phyloP scores from a whole-genome alignment of 1,140 invertebrate genomes.

The Meteorus sp. region DNA sequence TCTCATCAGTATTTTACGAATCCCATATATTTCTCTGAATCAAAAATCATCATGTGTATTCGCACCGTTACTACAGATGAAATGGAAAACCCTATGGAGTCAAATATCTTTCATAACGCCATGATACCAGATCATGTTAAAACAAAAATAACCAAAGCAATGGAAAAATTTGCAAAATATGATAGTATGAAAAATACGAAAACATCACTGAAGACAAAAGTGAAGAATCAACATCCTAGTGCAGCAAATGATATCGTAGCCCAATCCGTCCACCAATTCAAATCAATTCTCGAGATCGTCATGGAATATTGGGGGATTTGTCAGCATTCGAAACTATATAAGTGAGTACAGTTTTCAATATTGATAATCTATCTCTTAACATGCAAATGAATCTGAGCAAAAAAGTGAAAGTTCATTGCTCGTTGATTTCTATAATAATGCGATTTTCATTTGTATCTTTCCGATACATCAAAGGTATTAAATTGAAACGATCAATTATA shows the following conservation, averaged over 20 bases:
- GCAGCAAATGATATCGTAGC: slow-evolving; percentile 35
- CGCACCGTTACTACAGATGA: slow-evolving; percentile 34
- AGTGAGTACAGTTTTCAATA: slow-evolving; percentile 22
- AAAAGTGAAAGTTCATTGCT: background rate
- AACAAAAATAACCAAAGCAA: slow-evolving; percentile 35
- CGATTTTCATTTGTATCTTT: no score
- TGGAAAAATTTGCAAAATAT: slow-evolving; percentile 49
- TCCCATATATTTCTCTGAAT: no score
- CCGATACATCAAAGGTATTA: no score
- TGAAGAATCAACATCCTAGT: slow-evolving; percentile 1
- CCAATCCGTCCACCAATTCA: slow-evolving; percentile 36
- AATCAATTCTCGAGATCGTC: slow-evolving; percentile 33
- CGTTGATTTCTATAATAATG: no score
- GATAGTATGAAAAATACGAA: slow-evolving; percentile 37
- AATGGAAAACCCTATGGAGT: background rate
- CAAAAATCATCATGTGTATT: slow-evolving; percentile 37
- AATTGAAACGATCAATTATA: no score
- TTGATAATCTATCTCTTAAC: background rate
- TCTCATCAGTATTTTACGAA: no score
- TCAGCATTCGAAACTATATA: slow-evolving; percentile 35
- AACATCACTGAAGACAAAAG: slow-evolving; percentile 15
- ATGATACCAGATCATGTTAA: background rate
- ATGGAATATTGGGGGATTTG: slow-evolving; percentile 28
- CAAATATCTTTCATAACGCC: no score
- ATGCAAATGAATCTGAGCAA: background rate